phyloP scores from a whole-genome alignment of 2,888 invertebrate genomes.

The Ophion obscuratus region DNA sequence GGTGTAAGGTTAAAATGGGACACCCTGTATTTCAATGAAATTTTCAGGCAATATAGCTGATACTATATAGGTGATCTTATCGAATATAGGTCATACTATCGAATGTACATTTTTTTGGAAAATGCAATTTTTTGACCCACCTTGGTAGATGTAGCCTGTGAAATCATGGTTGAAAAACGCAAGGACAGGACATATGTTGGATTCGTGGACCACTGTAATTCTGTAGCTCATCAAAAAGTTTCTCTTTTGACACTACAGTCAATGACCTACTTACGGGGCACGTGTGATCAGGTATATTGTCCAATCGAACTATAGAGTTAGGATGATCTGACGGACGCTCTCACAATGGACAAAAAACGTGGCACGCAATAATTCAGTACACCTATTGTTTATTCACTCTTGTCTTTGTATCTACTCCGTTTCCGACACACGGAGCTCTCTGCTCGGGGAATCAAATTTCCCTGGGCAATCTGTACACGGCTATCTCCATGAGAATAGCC shows the following conservation, averaged over 20 bases:
- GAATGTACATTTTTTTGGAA: no score
- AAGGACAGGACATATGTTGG: no score
- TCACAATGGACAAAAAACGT: not conserved
- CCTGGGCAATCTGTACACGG: not conserved
- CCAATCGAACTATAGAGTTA: slow-evolving; percentile 1
- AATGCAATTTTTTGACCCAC: no score
- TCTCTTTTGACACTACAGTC: not conserved
- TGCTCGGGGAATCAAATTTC: not conserved
- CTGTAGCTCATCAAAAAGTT: not conserved
- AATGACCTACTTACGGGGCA: not conserved
- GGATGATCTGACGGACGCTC: not conserved
- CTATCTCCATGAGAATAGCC: no score
- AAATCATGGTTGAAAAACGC: not conserved
- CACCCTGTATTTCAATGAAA: no score
- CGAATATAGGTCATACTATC: no score
- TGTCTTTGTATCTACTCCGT: not conserved
- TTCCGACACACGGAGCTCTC: not conserved
- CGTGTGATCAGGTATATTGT: not conserved
- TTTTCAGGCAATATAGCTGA: no score
- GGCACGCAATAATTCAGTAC: not conserved
- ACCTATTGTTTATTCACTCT: not conserved
- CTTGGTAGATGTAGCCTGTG: not conserved
- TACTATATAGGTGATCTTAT: no score
- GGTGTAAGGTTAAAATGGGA: no score
- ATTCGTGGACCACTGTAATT: no score